Base-by-base conservation (phyloP, 2,113 vertebrate species). In the Theropithecus gelada region DNA sequence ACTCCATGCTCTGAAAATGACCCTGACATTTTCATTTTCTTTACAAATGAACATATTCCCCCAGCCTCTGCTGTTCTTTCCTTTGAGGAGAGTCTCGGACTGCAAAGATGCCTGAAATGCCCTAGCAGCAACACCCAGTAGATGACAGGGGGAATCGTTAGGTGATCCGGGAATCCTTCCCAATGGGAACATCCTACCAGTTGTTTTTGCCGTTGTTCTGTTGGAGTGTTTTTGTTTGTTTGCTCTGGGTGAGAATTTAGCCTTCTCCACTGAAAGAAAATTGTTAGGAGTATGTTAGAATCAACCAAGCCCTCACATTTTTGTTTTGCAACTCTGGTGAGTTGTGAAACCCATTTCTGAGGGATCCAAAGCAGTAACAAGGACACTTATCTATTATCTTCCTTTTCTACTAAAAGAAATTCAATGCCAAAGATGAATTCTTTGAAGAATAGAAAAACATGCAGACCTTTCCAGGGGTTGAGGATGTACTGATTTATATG, bases 401-500 rank as follows among this genome's bases (percentile, higher is more conserved):
- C 30, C 38, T 75, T 82, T 43, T 93, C 88, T 81, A 55, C 32
- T 76, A 40, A 70, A 81, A 66, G 45, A 97, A 93, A 32, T 84
- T 61, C 11, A 55, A 2, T 79, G 45, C 12, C 52, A 48, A 59
- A 57, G 23, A 64, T 68, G 2, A 83, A 59, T 96, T 88, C 25
- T 57, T 94, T 94, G 32, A 87, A 84, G 32, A 94, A 72, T n/a
- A 59, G 59, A 79, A 85, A 88, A 94, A 32, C 12, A 50, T 57
- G 45, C 18, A 91, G 43, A 40, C 73, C 5, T 68, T 30, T 17
- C n/a, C 32, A 8, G 8, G 14, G 13, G 12, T 45, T 68, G 40
- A 8, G 22, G 81, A 38, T 70, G 38, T 6, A 25, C 61, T 80
- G 87, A 22, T 72, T 79, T 48, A 38, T 59, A 10, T 68, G 35